Conservation (phyloP, 2,797 vertebrate species). For the Triplophysa yarkandensis region DNA sequence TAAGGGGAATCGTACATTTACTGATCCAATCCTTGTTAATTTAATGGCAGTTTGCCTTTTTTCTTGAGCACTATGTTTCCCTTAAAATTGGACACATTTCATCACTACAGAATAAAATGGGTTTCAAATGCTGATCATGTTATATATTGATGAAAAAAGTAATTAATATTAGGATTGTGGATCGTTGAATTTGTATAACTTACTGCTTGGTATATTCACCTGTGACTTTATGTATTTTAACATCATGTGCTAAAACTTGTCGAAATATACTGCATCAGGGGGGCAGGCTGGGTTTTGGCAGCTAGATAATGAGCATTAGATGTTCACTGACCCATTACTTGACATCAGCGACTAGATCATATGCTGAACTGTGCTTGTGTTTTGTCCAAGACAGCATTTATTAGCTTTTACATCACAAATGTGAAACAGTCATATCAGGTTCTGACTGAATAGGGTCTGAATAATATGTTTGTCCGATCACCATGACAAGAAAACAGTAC, state of each 20-base stretch:
- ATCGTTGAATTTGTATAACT: neutral
- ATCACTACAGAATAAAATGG: neutral
- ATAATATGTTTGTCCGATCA: neutral
- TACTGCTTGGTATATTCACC: neutral
- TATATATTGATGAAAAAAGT: neutral
- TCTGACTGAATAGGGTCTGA: neutral
- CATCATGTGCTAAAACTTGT: neutral
- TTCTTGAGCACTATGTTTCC: neutral
- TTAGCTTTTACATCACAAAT: neutral
- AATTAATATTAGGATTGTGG: neutral
- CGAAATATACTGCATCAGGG: neutral
- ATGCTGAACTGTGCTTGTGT: neutral
- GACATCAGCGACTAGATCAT: neutral
- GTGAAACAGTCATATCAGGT: neutral
- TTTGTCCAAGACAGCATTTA: neutral
- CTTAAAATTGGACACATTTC: neutral
- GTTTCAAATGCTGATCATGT: neutral
- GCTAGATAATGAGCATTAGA: neutral
- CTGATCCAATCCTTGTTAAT: neutral
- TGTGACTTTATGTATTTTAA: neutral
- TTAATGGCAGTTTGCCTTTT: neutral
- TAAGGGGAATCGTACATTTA: no score
- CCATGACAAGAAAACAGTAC: no score
- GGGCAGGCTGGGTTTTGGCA: neutral
- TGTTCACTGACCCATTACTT: slow-evolving; percentile 1